Base-by-base conservation (phyloP, 2,113 vertebrate genomes). In the Bostrychus sinensis region DNA sequence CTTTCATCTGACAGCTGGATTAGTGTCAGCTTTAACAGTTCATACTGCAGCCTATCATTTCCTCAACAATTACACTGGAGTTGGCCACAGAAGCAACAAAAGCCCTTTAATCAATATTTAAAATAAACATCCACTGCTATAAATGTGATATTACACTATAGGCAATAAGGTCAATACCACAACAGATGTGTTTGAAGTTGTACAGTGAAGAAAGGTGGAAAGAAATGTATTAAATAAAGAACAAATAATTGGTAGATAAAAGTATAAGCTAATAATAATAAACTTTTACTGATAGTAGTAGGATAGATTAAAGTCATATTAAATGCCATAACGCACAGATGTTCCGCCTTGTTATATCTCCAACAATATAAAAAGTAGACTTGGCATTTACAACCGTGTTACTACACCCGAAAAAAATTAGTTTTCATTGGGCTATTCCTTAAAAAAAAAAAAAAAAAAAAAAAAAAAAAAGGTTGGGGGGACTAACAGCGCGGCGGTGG, bases 61-160 rank as follows among this genome's bases (percentile, higher is more conserved):
- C 51, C 72, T 60, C 72, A 75, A 69, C 77, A 80, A 83, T 83
- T 57, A 79, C 84, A 81, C 69, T 66, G 76, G 63, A 77, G 79
- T 60, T 78, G 65, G 5, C 78, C 61, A 58, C 75, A 77, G 56
- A 75, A 62, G 63, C 71, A 48, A 62, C 65, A 66, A 34, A 63
- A 70, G 42, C 11, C 57, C 72, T 85, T 79, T 77, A 56, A 85
- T 81, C 70, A 63, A 67, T 81, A 75, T 77, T 58, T 48, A 57
- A 80, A 77, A 80, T 66, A 66, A 75, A 79, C 63, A 28, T 56
- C 56, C 62, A 53, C 23, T 36, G 53, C 1, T 59, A 37, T 14
- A 20, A 28, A 42, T 16, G 32, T 6, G 38, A 11, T 22, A 42
- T 69, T 20, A 61, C 1, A n/a, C 45, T 41, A n/a, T 28, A n/a